Conservation (phyloP, 2,888 invertebrate genomes). For the Xestia rhomboidea region DNA sequence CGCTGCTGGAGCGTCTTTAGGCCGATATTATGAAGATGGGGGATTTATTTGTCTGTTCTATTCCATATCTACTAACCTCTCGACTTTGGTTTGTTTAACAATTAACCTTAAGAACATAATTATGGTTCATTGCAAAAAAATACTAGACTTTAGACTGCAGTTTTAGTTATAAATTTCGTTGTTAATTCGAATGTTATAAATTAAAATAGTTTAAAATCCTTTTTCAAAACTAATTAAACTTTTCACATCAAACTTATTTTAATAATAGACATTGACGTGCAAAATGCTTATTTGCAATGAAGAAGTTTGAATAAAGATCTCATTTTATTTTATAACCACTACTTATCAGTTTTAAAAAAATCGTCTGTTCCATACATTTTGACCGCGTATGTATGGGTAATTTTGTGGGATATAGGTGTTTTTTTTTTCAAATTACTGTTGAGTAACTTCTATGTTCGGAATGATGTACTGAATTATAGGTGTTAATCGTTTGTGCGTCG, state of each 20-base stretch:
- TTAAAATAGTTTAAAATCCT: constrained; percentile 16
- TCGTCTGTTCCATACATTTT: no score
- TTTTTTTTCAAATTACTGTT: no score
- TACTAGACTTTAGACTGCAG: background rate
- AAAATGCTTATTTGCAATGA: background rate
- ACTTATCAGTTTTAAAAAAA: no score
- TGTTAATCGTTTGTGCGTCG: no score
- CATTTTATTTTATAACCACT: background rate
- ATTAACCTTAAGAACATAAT: no score
- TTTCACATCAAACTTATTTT: constrained; percentile 20
- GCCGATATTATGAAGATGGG: background rate
- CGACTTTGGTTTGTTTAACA: background rate
- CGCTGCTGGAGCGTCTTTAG: background rate
- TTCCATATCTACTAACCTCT: background rate
- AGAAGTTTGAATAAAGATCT: background rate
- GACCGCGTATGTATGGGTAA: no score
- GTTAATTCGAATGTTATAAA: background rate
- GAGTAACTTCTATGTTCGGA: no score
- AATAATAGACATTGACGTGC: background rate
- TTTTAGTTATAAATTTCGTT: background rate
- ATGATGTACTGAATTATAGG: no score
- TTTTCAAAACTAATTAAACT: constrained; percentile 46
- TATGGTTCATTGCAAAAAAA: background rate
- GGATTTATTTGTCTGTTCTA: background rate
- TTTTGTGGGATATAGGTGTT: no score